phyloP scores from a whole-genome alignment of 64 coral and sea anemone genomes.

The Stichodactyla helianthus region DNA sequence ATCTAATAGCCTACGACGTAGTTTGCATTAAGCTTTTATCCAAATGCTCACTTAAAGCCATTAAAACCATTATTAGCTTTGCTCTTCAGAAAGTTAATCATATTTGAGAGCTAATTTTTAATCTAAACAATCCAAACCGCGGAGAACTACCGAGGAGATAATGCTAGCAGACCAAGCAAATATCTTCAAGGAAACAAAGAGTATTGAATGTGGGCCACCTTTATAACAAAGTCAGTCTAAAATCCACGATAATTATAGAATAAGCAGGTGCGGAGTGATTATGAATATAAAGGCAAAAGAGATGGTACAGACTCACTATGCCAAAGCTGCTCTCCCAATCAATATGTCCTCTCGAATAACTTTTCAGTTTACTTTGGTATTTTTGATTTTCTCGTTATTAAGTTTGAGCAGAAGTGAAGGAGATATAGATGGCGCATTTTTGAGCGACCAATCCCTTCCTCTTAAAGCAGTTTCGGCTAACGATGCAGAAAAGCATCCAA shows the following conservation, averaged over 20 bases:
- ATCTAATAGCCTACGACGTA: not conserved
- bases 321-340: not conserved
- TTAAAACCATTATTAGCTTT: not conserved
- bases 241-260: not conserved
- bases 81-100: not conserved
- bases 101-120: slow-evolving; percentile 11
- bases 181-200: not conserved
- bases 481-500: not conserved
- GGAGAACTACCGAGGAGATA: not conserved
- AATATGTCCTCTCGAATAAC: not conserved
- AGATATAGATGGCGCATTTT: not conserved
- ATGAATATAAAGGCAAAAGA: not conserved
- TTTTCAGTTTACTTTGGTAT: not conserved
- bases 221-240: not conserved
- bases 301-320: not conserved
- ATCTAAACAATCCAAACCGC: slow-evolving; percentile 2
- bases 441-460: not conserved
- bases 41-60: not conserved
- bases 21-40: not conserved
- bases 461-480: not conserved
- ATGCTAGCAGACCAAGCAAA: not conserved
- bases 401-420: not conserved
- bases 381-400: not conserved
- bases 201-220: not conserved
- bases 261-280: not conserved